A percentile compares a stretch with the other conserved stretches of the same genome.
These are phyloP conservation scores for Narcine bancroftii DNA, from an alignment of 2,113 vertebrate species.

Conservation along the genomic window DNA sequence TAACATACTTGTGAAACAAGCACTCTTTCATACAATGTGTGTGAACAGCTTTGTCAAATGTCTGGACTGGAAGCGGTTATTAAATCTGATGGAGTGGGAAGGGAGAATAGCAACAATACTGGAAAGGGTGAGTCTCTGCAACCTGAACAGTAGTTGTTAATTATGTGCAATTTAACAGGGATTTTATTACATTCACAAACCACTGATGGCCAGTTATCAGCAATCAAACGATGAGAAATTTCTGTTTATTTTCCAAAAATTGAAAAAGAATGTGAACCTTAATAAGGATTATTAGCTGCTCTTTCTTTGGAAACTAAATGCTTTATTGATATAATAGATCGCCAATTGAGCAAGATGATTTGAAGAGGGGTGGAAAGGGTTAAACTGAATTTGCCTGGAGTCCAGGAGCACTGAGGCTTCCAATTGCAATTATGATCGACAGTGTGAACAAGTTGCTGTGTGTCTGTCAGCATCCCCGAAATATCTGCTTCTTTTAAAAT, in stretches of 20 bases:
- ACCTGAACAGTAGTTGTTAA: neutral
- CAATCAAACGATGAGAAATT: neutral
- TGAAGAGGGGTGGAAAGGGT: neutral
- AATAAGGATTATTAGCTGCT: neutral
- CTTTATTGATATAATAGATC: neutral
- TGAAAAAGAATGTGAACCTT: neutral
- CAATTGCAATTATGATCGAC: conserved; percentile 20
- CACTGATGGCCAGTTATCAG: neutral
- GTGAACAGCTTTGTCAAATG: neutral
- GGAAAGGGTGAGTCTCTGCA: neutral
- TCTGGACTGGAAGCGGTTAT: neutral
- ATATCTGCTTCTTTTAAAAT: neutral
- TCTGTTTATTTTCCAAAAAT: neutral
- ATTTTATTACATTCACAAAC: neutral
- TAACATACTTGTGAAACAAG: neutral
- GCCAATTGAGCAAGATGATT: neutral
- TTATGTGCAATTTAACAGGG: neutral
- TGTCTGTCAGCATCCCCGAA: neutral
- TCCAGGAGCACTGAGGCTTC: neutral
- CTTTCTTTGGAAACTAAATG: neutral
- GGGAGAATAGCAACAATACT: neutral
- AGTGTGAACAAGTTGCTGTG: neutral
- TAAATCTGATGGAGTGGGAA: neutral
- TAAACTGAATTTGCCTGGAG: conserved; percentile 12
- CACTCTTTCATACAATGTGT: neutral